Conservation (phyloP, 2,113 vertebrate species). For the Sceloporus undulatus region DNA sequence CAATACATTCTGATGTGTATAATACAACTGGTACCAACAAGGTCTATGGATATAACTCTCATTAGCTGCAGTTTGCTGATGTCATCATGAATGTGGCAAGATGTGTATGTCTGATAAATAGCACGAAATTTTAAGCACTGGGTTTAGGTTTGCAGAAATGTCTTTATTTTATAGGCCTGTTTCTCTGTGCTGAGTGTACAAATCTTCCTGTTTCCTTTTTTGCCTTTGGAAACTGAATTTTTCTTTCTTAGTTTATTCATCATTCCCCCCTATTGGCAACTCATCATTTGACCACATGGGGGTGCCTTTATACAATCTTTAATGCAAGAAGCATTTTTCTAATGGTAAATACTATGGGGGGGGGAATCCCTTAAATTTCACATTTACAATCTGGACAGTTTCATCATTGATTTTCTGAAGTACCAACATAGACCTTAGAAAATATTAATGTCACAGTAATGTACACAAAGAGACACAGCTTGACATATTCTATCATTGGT, state of each 20-base stretch:
- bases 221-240: background rate
- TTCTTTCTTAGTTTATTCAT: background rate
- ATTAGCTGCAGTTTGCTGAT: background rate
- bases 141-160: background rate
- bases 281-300: conserved; percentile 9
- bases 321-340: background rate
- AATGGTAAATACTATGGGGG: background rate
- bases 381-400: background rate
- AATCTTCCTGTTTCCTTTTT: background rate
- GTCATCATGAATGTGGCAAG: background rate
- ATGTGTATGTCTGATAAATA: background rate
- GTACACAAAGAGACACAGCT: background rate
- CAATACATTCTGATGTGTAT: background rate
- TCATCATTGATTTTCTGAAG: background rate
- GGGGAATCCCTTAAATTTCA: background rate
- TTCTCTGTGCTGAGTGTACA: background rate
- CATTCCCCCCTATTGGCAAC: background rate
- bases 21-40: background rate
- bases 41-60: background rate
- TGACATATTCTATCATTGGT: background rate
- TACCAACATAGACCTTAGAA: background rate
- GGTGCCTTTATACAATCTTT: conserved; percentile 16
- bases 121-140: background rate
- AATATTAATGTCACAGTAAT: background rate
- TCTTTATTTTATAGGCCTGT: background rate